These are phyloP conservation scores for Mnemiopsis leidyi DNA, from an alignment of 37 sponge, comb jelly and placozoan species.

Conservation along the genomic window DNA sequence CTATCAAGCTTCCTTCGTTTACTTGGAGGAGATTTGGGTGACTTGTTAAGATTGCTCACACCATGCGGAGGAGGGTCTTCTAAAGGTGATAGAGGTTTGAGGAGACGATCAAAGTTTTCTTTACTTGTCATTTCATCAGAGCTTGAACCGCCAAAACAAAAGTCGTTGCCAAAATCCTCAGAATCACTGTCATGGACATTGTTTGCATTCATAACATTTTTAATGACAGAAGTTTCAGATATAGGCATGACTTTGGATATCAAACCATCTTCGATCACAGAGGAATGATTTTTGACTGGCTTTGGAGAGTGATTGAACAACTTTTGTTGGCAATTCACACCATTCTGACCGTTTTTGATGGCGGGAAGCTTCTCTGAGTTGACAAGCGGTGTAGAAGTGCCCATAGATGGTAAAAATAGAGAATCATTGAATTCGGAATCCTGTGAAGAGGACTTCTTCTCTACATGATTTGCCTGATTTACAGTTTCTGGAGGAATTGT, in stretches of 20 bases:
- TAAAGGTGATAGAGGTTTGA: not conserved
- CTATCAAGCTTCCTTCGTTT: slow-evolving; percentile 16
- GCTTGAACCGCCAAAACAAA: not conserved
- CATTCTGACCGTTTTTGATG: not conserved
- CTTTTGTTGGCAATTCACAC: not conserved
- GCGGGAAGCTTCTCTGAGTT: not conserved
- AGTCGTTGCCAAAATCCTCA: slow-evolving; percentile 39
- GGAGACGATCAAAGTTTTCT: slow-evolving; percentile 26
- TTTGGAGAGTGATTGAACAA: not conserved
- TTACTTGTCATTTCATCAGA: slow-evolving; percentile 23
- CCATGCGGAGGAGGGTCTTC: not conserved
- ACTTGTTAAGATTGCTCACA: not conserved
- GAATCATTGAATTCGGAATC: not conserved
- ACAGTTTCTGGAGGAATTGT: not conserved
- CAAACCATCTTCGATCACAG: not conserved
- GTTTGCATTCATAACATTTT: not conserved
- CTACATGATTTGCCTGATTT: not conserved
- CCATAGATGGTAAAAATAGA: not conserved
- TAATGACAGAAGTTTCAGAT: not conserved
- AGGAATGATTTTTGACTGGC: not conserved
- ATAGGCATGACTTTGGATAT: not conserved
- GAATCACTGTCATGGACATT: not conserved
- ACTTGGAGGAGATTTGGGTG: not conserved
- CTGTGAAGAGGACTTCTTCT: not conserved
- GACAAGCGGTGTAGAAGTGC: not conserved